Conservation (phyloP, 2,113 vertebrate species). For the Python bivittatus region DNA sequence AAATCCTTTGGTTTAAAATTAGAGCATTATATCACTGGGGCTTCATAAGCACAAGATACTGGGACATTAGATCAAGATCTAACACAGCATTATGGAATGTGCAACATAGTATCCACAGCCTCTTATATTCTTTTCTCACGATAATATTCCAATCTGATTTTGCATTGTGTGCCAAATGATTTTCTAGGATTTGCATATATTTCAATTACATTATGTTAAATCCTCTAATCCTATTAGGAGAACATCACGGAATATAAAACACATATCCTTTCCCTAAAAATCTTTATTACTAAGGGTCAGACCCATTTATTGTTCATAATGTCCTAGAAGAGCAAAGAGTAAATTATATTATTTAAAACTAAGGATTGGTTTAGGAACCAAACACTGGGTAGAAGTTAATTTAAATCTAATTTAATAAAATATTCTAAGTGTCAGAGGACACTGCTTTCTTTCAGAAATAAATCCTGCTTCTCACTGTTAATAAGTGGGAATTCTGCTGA, state of each 20-base stretch:
- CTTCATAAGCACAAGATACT: neutral
- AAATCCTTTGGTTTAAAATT: neutral
- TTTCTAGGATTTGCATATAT: slow-evolving; percentile 42
- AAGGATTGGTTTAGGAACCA: neutral
- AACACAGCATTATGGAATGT: neutral
- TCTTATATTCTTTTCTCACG: neutral
- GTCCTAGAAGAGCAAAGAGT: neutral
- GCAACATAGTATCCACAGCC: neutral
- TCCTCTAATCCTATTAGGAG: slow-evolving; percentile 50
- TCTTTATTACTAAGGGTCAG: slow-evolving; percentile 35
- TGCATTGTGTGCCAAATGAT: slow-evolving; percentile 31
- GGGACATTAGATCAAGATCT: neutral
- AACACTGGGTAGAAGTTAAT: neutral
- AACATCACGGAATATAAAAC: slow-evolving; percentile 26
- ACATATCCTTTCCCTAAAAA: slow-evolving; percentile 34
- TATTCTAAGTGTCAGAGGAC: neutral
- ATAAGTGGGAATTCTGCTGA: neutral
- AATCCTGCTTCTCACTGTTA: neutral
- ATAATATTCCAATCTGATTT: slow-evolving; percentile 27
- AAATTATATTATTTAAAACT: slow-evolving; percentile 1
- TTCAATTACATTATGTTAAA: slow-evolving; percentile 31
- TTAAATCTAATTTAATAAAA: neutral
- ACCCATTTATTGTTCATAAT: neutral
- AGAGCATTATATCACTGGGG: neutral
- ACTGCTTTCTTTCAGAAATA: neutral